Conservation (phyloP, 1,140 invertebrate species). For the Battus philenor region DNA sequence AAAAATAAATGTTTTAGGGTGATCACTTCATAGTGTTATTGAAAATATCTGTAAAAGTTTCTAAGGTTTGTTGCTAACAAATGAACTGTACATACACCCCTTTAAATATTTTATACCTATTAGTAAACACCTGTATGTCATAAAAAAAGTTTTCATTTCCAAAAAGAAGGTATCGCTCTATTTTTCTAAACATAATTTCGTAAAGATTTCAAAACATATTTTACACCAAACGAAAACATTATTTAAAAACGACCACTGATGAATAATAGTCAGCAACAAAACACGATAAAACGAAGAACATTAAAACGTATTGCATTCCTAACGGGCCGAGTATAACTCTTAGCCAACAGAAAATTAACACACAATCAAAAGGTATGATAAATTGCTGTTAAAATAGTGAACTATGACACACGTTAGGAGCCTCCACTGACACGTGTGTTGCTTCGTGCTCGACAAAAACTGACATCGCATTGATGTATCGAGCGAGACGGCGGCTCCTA, state of each 20-base stretch:
- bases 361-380: constrained; percentile 42
- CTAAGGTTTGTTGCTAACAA: no score
- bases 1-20: no score
- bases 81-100: no score
- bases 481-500: constrained; percentile 45
- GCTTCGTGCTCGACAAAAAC: constrained; percentile 38
- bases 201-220: no score
- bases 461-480: constrained; percentile 63
- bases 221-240: no score
- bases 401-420: constrained; percentile 52
- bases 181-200: no score
- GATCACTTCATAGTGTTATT: no score
- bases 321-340: constrained; percentile 27
- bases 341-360: constrained; percentile 36
- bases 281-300: background rate
- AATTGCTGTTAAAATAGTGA: constrained; percentile 59
- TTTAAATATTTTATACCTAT: no score
- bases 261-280: constrained; percentile 2
- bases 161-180: no score
- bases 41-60: no score
- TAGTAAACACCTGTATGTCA: no score
- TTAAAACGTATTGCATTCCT: constrained; percentile 20
- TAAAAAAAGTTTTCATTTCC: no score
- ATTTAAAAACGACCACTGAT: background rate
- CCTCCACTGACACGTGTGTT: constrained; percentile 30